Evolutionary conservation across 2,888 invertebrate genomes (phyloP).

Genomic region (Cerceris ruficornis): DNA sequence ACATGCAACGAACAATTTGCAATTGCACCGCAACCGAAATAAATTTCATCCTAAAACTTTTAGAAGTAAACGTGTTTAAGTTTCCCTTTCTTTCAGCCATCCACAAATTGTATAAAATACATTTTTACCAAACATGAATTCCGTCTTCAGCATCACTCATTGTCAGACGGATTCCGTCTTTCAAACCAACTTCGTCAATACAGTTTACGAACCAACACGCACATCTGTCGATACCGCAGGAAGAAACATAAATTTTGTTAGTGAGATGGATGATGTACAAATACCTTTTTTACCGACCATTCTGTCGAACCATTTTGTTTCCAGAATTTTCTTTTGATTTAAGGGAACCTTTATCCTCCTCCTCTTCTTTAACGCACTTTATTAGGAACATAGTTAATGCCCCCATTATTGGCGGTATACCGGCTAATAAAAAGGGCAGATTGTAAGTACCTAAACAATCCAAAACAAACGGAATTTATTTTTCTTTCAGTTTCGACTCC

Average conservation of each 20-base stretch:
- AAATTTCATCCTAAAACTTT: not conserved
- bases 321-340: slow-evolving; percentile 58
- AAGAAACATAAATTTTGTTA: slow-evolving; percentile 53
- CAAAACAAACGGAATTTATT: not conserved
- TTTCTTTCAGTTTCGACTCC: too few relatives aligned
- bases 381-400: slow-evolving; percentile 88
- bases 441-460: slow-evolving; percentile 85
- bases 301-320: slow-evolving; percentile 72
- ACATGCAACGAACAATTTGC: not conserved
- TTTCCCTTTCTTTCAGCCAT: not conserved
- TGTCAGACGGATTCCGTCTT: slow-evolving; percentile 42
- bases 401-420: slow-evolving; percentile 92
- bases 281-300: slow-evolving; percentile 76
- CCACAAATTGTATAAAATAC: slow-evolving; percentile 17
- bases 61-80: too few relatives aligned
- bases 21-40: not conserved
- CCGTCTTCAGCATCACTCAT: slow-evolving; percentile 27
- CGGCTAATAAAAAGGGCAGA: slow-evolving; percentile 91
- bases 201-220: slow-evolving; percentile 45
- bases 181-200: slow-evolving; percentile 39
- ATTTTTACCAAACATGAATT: slow-evolving; percentile 42
- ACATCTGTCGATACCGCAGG: slow-evolving; percentile 53
- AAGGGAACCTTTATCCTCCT: slow-evolving; percentile 46
- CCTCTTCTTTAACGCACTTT: slow-evolving; percentile 83
- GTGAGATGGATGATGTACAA: slow-evolving; percentile 57